Percentiles rank a stretch among this genome's conserved stretches.
These are phyloP conservation scores for Tenthredo scrophulariae DNA, from an alignment of 2,888 invertebrate species.

Conservation along the genomic window DNA sequence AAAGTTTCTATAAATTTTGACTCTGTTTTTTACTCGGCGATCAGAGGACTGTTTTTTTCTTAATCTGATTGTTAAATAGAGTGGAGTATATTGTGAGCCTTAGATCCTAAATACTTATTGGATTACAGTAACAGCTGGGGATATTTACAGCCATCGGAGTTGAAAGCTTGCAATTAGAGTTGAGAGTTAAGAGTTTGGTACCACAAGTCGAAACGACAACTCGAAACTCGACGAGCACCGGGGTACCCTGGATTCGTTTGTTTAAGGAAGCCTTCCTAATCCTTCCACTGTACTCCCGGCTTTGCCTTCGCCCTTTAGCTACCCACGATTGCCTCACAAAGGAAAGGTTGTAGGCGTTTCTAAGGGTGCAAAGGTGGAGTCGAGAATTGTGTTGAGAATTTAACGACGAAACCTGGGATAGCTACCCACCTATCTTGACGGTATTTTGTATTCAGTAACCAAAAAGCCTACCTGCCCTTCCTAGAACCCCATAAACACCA, in stretches of 20 bases:
- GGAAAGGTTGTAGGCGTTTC: conserved; percentile 31
- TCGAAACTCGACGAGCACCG: not conserved
- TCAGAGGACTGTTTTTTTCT: not conserved
- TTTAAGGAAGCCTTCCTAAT: conserved; percentile 39
- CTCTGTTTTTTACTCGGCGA: not conserved
- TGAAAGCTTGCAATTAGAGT: conserved; percentile 17
- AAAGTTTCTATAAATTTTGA: not conserved
- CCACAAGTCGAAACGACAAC: conserved; percentile 43
- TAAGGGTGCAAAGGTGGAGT: conserved; percentile 42
- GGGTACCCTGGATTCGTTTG: conserved; percentile 5
- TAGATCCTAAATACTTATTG: conserved; percentile 15
- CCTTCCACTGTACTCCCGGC: conserved; percentile 19
- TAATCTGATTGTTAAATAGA: not conserved
- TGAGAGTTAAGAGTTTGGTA: conserved; percentile 39
- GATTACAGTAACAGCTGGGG: conserved; percentile 12
- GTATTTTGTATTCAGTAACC: conserved; percentile 11
- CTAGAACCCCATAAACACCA: not conserved
- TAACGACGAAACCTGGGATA: conserved; percentile 10
- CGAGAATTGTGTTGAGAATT: conserved; percentile 27
- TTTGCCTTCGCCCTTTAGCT: conserved; percentile 10
- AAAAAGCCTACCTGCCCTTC: not conserved
- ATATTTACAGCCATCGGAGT: conserved; percentile 29
- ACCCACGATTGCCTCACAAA: conserved; percentile 26
- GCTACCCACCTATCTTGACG: not conserved
- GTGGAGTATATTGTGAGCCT: not conserved